Percentiles rank a stretch among this genome's conserved stretches.
Evolutionary conservation across 2,888 invertebrate species (phyloP).

Genomic region (Aleiodes testaceus): DNA sequence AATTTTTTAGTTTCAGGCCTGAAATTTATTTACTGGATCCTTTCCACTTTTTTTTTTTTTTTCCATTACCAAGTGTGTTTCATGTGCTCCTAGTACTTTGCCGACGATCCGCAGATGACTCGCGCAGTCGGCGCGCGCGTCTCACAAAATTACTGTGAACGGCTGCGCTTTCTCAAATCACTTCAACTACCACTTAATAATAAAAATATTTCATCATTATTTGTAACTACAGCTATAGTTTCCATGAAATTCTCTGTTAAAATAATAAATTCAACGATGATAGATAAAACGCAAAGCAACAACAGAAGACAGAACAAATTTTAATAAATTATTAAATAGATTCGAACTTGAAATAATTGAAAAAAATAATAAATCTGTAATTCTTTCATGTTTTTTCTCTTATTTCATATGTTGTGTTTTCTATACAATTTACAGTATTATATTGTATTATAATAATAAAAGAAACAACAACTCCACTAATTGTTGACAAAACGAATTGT

Average conservation of each 20-base stretch:
- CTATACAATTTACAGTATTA: too few relatives aligned
- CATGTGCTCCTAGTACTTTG: constrained; percentile 62
- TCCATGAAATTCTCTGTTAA: neutral
- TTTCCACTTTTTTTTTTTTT: neutral
- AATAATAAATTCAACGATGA: too few relatives aligned
- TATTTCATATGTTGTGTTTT: too few relatives aligned
- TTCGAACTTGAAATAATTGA: too few relatives aligned
- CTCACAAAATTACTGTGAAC: constrained; percentile 34
- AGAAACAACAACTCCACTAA: neutral
- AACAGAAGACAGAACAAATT: too few relatives aligned
- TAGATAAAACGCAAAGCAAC: too few relatives aligned
- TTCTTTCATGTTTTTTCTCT: too few relatives aligned
- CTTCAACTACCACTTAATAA: neutral
- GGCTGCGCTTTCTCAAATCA: neutral
- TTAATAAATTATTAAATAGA: too few relatives aligned
- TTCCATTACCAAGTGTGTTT: constrained; percentile 1
- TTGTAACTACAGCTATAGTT: neutral
- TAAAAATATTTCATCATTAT: too few relatives aligned
- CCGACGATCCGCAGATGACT: constrained; percentile 70
- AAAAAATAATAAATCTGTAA: too few relatives aligned
- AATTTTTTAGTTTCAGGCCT: neutral
- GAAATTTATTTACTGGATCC: constrained; percentile 3
- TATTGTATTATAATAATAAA: too few relatives aligned
- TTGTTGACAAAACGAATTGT: neutral
- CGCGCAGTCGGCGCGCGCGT: constrained; percentile 67